Evolutionary conservation across 2,113 vertebrate species (phyloP), one percentile per base, ranked within the genome.

Genomic region (Misgurnus mizolepis): DNA sequence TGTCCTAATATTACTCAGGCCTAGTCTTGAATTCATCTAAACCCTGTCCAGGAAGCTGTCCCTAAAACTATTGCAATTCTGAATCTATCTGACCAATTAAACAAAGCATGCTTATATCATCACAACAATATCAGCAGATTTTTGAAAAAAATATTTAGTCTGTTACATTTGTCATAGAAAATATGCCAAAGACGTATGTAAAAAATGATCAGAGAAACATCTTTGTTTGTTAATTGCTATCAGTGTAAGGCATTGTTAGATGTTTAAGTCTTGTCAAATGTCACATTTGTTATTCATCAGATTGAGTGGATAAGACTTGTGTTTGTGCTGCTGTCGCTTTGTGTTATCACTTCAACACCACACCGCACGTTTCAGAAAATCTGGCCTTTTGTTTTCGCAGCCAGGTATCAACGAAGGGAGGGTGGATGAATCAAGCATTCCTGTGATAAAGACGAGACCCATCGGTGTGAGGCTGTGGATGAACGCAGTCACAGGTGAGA

Each of bases 401-500:
- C 22, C 60, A 49, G 60, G 22, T 76, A 34, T 64, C 58, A 75
- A 45, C 34, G 73, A 41, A 64, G 60, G 71, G 58, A 73, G 58
- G 71, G 40, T 41, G 71, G 58, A 73, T 61, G 39, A 73, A 61
- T 73, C 71, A 43, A 2, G 50, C 71, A 74, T 74, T 55, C 60
- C 71, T 11, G 71, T 60, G 55, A 45, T 22, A 55, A 73, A 73
- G 71, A 60, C 40, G 70, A 60, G 55, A 73, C 55, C 5, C 41
- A 73, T 73, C 71, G 45, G 71, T 61, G 39, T 4, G 71, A 61
- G 71, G 53, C 40, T 71, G 71, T 11, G 55, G 41, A 60, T 58
- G 53, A 73, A 55, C 61, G 62, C 40, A 75, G 72, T 75, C 41
- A 75, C 72, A 75, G 18, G 72, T 58, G 41, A 47, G 40, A 73